A percentile compares a stretch with the other conserved stretches of the same genome.
phyloP scores from a whole-genome alignment of 2,113 vertebrate species.

The Brachypteracias leptosomus region DNA sequence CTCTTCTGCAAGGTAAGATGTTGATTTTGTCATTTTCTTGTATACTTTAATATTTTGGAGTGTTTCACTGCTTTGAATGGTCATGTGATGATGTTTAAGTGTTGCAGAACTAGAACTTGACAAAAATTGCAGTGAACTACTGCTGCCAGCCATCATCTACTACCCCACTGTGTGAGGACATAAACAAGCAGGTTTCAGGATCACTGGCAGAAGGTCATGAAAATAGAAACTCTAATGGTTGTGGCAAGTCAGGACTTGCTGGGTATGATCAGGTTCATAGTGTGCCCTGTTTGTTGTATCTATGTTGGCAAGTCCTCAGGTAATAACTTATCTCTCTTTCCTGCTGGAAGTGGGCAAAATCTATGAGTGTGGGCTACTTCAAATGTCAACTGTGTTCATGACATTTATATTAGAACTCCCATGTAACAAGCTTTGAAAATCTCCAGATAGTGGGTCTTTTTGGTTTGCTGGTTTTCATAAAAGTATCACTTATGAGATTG shows the following conservation, averaged over 20 bases:
- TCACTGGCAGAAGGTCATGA: background rate
- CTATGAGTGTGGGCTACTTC: background rate
- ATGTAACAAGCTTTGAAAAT: background rate
- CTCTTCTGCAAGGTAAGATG: background rate
- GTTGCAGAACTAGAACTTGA: background rate
- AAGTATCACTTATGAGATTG: background rate
- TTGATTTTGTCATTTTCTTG: background rate
- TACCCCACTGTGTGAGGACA: rapidly evolving
- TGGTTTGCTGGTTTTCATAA: background rate
- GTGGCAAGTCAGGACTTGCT: background rate
- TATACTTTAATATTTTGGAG: background rate
- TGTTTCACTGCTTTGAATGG: background rate
- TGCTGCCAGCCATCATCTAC: background rate
- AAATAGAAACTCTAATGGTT: background rate
- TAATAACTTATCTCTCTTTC: background rate
- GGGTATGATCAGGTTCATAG: rapidly evolving
- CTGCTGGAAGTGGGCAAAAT: background rate
- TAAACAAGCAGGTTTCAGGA: background rate
- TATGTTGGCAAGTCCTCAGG: background rate
- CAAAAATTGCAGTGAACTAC: background rate
- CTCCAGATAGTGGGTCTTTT: background rate
- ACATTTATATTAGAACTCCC: background rate
- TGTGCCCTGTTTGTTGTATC: background rate
- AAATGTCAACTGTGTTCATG: background rate
- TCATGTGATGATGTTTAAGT: rapidly evolving